These are phyloP conservation scores for Aquatica leii DNA, from an alignment of 2,888 invertebrate genomes.

Conservation along the genomic window DNA sequence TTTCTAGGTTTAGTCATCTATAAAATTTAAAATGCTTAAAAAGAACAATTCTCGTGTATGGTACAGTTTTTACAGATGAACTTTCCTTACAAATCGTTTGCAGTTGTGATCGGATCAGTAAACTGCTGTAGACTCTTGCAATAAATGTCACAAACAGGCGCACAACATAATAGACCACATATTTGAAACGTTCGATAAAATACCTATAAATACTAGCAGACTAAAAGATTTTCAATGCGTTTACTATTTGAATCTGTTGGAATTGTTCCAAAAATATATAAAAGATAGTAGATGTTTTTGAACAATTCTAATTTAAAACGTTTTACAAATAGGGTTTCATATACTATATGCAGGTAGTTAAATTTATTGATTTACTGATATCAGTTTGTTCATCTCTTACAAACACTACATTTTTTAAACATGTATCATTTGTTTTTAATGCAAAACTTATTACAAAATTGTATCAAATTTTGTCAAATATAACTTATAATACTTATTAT, in stretches of 20 bases:
- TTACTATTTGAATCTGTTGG: constrained; percentile 30
- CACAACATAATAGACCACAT: constrained; percentile 33
- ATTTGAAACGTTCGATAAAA: constrained; percentile 37
- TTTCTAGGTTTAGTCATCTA: constrained; percentile 6
- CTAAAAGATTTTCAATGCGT: constrained; percentile 34
- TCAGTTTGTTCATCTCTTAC: too few species aligned
- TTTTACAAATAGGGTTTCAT: not conserved
- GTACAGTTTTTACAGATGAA: constrained; percentile 14
- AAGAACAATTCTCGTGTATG: not conserved
- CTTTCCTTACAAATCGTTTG: constrained; percentile 25
- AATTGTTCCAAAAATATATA: constrained; percentile 31
- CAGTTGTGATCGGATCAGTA: constrained; percentile 29
- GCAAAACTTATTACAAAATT: too few species aligned
- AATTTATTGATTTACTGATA: too few species aligned
- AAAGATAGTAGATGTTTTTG: constrained; percentile 23
- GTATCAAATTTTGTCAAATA: too few species aligned
- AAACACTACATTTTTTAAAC: too few species aligned
- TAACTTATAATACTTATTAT: too few species aligned
- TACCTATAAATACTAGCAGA: constrained; percentile 33
- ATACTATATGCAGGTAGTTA: too few species aligned
- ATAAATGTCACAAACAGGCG: constrained; percentile 33
- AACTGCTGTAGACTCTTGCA: constrained; percentile 29
- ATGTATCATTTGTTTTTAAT: too few species aligned
- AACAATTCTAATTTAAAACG: constrained; percentile 19
- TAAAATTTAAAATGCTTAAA: constrained; percentile 7